A percentile compares a stretch with the other conserved stretches of the same genome.
phyloP scores from a whole-genome alignment of 2,113 vertebrate genomes.

The Rynchops niger region DNA sequence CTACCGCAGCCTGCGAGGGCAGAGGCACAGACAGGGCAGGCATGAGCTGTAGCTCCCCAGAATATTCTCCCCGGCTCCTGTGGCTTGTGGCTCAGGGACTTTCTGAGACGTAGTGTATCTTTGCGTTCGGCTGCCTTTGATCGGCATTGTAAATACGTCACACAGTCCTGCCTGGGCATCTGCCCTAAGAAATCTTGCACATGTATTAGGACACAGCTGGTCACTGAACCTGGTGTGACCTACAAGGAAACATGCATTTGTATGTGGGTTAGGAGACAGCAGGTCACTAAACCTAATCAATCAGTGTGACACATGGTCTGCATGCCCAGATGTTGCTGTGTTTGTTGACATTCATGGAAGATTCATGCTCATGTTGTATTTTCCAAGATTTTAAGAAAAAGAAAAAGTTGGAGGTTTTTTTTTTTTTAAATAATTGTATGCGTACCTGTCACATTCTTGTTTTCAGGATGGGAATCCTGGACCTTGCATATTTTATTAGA shows the following conservation, averaged over 20 bases:
- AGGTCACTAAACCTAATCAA: neutral
- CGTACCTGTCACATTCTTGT: neutral
- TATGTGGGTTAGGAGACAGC: neutral
- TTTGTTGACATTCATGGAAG: neutral
- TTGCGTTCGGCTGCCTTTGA: neutral
- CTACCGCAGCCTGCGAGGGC: neutral
- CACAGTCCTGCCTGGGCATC: neutral
- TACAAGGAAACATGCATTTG: neutral
- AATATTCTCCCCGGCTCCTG: neutral
- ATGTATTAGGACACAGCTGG: neutral
- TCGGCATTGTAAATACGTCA: neutral
- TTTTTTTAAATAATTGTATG: rapidly evolving
- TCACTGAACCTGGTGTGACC: neutral
- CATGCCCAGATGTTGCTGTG: neutral
- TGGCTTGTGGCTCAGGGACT: neutral
- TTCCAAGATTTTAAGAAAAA: neutral
- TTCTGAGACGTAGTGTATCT: neutral
- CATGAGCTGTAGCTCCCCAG: neutral
- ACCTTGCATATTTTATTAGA: neutral
- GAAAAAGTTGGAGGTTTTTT: neutral
- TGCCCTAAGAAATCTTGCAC: neutral
- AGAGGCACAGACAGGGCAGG: neutral
- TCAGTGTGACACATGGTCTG: rapidly evolving
- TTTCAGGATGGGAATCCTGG: neutral
- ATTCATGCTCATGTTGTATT: neutral